Base-by-base conservation (phyloP, 2,888 invertebrate species). In the Hybos culiciformis region DNA sequence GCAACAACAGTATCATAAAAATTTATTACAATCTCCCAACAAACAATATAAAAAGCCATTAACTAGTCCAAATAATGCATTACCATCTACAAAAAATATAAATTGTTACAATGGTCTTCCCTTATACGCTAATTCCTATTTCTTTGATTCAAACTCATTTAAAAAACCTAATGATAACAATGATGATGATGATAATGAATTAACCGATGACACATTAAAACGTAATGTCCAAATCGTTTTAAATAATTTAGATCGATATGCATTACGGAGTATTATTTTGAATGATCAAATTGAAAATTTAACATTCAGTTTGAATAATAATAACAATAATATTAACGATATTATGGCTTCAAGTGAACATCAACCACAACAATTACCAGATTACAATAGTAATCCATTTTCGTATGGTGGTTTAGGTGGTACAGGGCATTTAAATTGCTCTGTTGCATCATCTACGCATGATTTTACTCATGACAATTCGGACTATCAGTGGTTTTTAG, bases 401-500 rank as follows among this genome's bases (percentile, higher is more conserved):
- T 15, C 32, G 21, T 40, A 37, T 43, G 20, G 47, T 47, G 46
- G 53, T 50, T 32, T 41, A 39, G 48, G 34, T 42, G 50, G 45
- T 39, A 46, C 32, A 46, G 59, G 58, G 51, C 60, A 61, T 54
- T 51, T 63, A 50, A 64, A 63, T 53, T 63, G 64, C 48, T 67
- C 66, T 50, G 53, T 67, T 52, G 66, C 67, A 48, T 66, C 66
- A 37, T 66, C 66, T 36, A 67, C 66, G 29, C 67, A 67, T 52
- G 81, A 81, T 61, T 82, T 81, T 63, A 74, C 80, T 54, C 81
- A 81, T 68, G 88, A 88, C 69, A 87, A 86, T 72, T 84, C 84
- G 56, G 88, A 88, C 57, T 88, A 88, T 65, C 84, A 88, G 67
- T 88, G 88, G 88, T 86, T 86, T 67, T 76, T 85, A 56, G 87